These are phyloP conservation scores for Zaprionus gabonicus DNA, from an alignment of 1,140 invertebrate genomes.

Conservation along the genomic window DNA sequence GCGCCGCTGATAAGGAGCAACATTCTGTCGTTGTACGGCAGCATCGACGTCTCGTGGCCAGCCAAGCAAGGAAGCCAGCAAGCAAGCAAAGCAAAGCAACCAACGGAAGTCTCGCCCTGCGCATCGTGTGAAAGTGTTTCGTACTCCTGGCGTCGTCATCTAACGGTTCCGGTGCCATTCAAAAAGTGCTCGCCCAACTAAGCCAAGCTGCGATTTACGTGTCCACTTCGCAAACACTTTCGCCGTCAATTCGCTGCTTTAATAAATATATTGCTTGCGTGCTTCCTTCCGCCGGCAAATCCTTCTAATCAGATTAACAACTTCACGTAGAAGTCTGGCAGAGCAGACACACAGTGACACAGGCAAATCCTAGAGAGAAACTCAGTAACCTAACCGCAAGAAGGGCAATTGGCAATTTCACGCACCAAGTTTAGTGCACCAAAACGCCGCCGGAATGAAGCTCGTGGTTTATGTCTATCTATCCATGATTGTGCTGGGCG, in stretches of 20 bases:
- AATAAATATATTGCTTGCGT: slow-evolving; percentile 70
- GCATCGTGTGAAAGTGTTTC: slow-evolving; percentile 11
- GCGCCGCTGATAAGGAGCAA: slow-evolving; percentile 76
- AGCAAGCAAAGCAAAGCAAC: slow-evolving; percentile 6
- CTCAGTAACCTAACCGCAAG: background rate
- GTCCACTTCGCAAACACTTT: slow-evolving; percentile 25
- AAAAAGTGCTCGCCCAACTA: slow-evolving; percentile 35
- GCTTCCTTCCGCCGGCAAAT: slow-evolving; percentile 58
- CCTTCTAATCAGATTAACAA: slow-evolving; percentile 48
- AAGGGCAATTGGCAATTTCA: slow-evolving; percentile 46
- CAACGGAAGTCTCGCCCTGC: slow-evolving; percentile 39
- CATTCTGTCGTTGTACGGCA: slow-evolving; percentile 81
- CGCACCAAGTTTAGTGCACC: slow-evolving; percentile 20
- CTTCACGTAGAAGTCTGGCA: slow-evolving; percentile 19
- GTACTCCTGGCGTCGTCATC: slow-evolving; percentile 13
- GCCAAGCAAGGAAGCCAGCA: slow-evolving; percentile 8
- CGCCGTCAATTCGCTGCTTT: slow-evolving; percentile 45
- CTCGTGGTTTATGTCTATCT: slow-evolving; percentile 72
- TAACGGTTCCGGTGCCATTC: slow-evolving; percentile 60
- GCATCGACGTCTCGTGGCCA: slow-evolving; percentile 70
- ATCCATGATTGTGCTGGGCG: slow-evolving; percentile 76
- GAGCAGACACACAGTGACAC: slow-evolving; percentile 5
- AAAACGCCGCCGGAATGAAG: slow-evolving; percentile 58
- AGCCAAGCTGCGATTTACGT: slow-evolving; percentile 48
- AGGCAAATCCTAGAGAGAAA: slow-evolving; percentile 46